phyloP scores from a whole-genome alignment of 2,888 invertebrate species.

The Tipula vernalis region DNA sequence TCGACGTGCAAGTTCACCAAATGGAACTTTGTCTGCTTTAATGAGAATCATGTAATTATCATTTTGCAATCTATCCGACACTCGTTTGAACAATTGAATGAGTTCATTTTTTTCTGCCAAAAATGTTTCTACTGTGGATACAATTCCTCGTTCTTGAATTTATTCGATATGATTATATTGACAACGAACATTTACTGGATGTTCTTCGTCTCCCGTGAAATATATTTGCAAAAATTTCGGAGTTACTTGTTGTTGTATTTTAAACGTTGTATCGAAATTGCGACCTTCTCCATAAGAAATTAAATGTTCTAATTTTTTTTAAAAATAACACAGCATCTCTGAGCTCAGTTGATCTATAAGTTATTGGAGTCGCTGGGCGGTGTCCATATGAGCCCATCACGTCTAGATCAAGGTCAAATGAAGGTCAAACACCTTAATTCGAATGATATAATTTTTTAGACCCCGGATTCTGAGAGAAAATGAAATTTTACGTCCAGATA shows the following conservation, averaged over 20 bases:
- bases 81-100: constrained; percentile 16
- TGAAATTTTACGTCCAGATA: too few relatives aligned
- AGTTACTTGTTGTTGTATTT: background rate
- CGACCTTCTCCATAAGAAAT: background rate
- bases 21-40: too few relatives aligned
- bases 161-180: constrained; percentile 11
- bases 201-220: constrained; percentile 13
- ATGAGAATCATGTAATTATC: constrained; percentile 14
- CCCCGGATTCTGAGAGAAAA: too few relatives aligned
- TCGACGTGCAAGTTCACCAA: too few relatives aligned
- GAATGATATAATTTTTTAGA: too few relatives aligned
- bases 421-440: too few relatives aligned
- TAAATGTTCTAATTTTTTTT: too few relatives aligned
- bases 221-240: constrained; percentile 21
- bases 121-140: constrained; percentile 17
- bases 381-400: too few relatives aligned
- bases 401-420: too few relatives aligned
- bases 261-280: background rate
- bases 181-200: constrained; percentile 14
- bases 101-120: constrained; percentile 17
- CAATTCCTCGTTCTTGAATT: background rate
- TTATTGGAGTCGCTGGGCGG: too few relatives aligned
- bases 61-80: constrained; percentile 15
- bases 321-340: too few relatives aligned
- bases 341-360: too few relatives aligned